phyloP scores from a whole-genome alignment of 2,888 invertebrate genomes.

The Scaptomyza tumidula region DNA sequence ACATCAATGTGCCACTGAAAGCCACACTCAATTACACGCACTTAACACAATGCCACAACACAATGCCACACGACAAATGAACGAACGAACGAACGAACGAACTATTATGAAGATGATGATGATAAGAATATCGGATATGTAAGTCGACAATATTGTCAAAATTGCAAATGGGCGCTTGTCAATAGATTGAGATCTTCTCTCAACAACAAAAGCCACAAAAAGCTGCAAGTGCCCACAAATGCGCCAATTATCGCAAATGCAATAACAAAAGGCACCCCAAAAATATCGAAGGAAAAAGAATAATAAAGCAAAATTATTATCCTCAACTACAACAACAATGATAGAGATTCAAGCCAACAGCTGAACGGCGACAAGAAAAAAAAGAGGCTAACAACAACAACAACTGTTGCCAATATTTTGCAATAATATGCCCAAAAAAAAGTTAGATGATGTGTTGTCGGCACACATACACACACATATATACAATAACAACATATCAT shows the following conservation, averaged over 20 bases:
- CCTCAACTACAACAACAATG: slow-evolving; percentile 49
- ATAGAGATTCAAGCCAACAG: slow-evolving; percentile 33
- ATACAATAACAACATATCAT: slow-evolving; percentile 28
- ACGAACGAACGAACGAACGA: slow-evolving; percentile 8
- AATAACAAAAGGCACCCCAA: slow-evolving; percentile 49
- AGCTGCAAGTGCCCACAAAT: slow-evolving; percentile 70
- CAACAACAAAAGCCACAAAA: slow-evolving; percentile 23
- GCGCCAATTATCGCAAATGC: slow-evolving; percentile 70
- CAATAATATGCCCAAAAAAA: slow-evolving; percentile 53
- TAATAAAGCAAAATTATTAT: slow-evolving; percentile 76
- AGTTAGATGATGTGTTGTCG: slow-evolving; percentile 69
- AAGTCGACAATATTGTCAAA: slow-evolving; percentile 13
- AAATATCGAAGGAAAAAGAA: slow-evolving; percentile 10
- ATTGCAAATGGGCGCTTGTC: slow-evolving; percentile 55
- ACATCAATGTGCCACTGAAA: slow-evolving; percentile 55
- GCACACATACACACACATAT: slow-evolving; percentile 22
- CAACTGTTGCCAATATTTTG: slow-evolving; percentile 75
- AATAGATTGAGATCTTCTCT: slow-evolving; percentile 60
- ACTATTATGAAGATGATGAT: slow-evolving; percentile 8
- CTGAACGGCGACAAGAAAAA: slow-evolving; percentile 15
- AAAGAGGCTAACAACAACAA: slow-evolving; percentile 27
- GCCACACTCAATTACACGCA: slow-evolving; percentile 73
- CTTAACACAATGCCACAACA: slow-evolving; percentile 47
- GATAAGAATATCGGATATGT: slow-evolving; percentile 37
- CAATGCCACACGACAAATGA: too few species aligned